Evolutionary conservation across 2,113 vertebrate genomes (phyloP), one percentile per base, ranked within the genome.

Genomic region (Addax nasomaculatus): DNA sequence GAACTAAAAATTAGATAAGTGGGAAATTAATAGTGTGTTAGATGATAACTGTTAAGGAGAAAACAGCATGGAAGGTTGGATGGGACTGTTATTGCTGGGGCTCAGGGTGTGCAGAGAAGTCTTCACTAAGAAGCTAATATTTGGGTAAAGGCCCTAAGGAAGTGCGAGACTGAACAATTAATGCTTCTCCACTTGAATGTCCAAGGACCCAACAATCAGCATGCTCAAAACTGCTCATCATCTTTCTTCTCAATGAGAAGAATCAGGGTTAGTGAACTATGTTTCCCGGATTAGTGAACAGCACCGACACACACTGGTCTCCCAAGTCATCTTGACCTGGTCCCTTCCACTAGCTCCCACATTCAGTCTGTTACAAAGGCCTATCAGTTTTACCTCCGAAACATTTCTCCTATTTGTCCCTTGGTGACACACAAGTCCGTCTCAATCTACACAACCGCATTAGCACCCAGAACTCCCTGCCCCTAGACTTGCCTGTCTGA

Each of bases 21-120:
- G 39, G 19, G 78, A 53, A 84, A 84, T 33, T 13, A 79, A 45
- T 3, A 70, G 21, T 49, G 43, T 27, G 53, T 55, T 88, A 80
- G 27, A 33, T 83, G 39, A 25, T 36, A 10, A 64, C 6, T 64
- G 15, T 14, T 89, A 57, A 33, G 6, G 29, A 19, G 45, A 49
- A 60, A 76, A 83, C 17, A 39, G 23, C 1, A 7, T 2, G 43
- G 70, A 45, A 7, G 11, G 3, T 2, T 60, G 27, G 49, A 76
- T 0, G 21, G 3, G 30, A 25, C 0, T 8, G 27, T 55, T 53
- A 51, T 30, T 83, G 43, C 23, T 21, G 2, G 4, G 39, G 13
- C 25, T 43, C 43, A 5, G 17, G 4, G 9, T 21, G 2, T 51
- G 10, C 27, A 57, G 9, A 85, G 45, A 86, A 62, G n/a, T 11